Base-by-base conservation (phyloP, 2,113 vertebrate genomes). In the Sterrhoptilus dennistouni region DNA sequence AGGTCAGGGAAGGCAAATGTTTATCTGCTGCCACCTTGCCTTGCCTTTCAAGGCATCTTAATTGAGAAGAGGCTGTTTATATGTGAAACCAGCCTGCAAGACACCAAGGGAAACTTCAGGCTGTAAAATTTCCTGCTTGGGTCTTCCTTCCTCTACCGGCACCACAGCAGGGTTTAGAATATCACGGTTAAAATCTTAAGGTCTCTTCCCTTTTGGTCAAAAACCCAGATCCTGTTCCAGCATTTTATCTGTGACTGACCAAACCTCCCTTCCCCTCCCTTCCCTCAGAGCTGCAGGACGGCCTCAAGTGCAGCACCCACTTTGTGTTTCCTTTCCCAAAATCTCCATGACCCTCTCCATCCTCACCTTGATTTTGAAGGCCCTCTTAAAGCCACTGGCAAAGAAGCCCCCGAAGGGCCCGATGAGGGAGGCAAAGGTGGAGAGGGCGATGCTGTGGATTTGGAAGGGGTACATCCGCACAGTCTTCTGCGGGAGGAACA, bases 371-470 rank as follows among this genome's bases (percentile, higher is more conserved):
- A 99, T 99, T 97, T 99, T 99, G 91, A 99, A 99, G 72, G 99
- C 99, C 79, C 99, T 99, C 93, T 99, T 99, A 86, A 99, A 99
- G 57, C 99, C 99, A 14, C 99, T 99, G 77, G 99, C 99, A 12
- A 99, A 99, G 98, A 99, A 99, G 9, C 99, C 99, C 25, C 99
- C 99, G 0, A 99, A 99, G 0, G 99, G 99, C 12, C 99, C 99
- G 5, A 99, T 98, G 83, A 99, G 99, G 21, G 99, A 99, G 87
- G 99, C 99, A 1, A 99, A 99, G 11, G 98, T 98, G 35, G 99
- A 99, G 8, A 99, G 99, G 3, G 99, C 99, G 1, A 99, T 99
- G 97, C 99, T 99, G 98, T 99, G 99, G 95, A 99, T 99, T 97
- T 99, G 99, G 98, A 99, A 99, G 2, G 99, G 99, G 83, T 99